phyloP scores from a whole-genome alignment of 2,113 vertebrate species.

The Proteles cristata region DNA sequence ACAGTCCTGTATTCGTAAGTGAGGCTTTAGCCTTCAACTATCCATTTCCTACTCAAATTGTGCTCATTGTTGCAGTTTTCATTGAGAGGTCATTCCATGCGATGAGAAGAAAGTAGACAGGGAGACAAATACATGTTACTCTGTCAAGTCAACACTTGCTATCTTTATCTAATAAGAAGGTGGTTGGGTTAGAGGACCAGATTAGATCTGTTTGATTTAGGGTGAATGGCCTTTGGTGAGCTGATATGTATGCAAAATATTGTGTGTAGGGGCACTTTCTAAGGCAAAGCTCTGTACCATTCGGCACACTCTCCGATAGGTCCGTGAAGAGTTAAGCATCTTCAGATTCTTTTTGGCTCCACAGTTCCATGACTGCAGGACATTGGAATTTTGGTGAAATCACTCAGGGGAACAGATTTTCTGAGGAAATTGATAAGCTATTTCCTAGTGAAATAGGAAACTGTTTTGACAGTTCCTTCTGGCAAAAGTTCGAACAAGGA shows the following conservation, averaged over 20 bases:
- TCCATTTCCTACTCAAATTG: not conserved
- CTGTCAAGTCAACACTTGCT: not conserved
- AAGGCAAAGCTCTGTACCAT: not conserved
- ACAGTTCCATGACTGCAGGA: not conserved
- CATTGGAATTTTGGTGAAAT: not conserved
- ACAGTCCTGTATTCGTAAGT: not conserved
- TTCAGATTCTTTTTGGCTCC: not conserved
- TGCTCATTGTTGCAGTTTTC: not conserved
- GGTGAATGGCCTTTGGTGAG: not conserved
- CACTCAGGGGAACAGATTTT: not conserved
- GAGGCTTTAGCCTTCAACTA: not conserved
- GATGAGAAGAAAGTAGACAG: not conserved
- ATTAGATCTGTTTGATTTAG: not conserved
- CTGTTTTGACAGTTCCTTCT: constrained; percentile 24
- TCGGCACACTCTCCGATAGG: not conserved
- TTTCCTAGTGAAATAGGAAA: constrained; percentile 40
- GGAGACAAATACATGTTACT: not conserved
- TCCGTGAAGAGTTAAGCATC: not conserved
- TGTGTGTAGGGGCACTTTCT: not conserved
- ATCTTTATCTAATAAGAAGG: not conserved
- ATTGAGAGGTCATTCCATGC: not conserved
- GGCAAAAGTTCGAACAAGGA: not conserved
- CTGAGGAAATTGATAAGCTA: not conserved
- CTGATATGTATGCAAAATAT: not conserved
- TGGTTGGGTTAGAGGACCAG: not conserved